Evolutionary conservation across 2,888 invertebrate species (phyloP), one percentile per base, ranked within the genome.

Genomic region (Melieria crassipennis): DNA sequence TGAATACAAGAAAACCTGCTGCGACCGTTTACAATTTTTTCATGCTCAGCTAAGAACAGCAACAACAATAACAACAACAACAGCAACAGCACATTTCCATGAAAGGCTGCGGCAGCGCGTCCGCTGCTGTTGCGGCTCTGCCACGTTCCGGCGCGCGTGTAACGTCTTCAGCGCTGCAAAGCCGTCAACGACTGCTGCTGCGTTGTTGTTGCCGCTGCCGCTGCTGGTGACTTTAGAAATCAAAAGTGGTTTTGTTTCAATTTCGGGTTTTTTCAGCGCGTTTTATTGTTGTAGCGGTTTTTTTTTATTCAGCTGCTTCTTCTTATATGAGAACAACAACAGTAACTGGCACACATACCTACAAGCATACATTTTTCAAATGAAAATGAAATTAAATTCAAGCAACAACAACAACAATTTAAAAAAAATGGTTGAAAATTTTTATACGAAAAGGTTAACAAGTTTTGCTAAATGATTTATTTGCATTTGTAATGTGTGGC

Each of bases 381-480:
- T 69, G 45, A 71, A 75, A 70, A 67, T 69, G 43, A 69, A 65
- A 68, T 70, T 68, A 64, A 69, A 70, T 60, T 66, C 55, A 66
- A 45, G 43, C 16, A 70, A 62, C 11, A 68, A 60, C 11, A 68
- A 60, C 5, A 48, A 42, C 16, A 16, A 16, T 16, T 16, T 1
- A 16, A 47, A 64, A 69, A 63, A 50, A 52, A 57, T 64, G 13
- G 30, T 48, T 43, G 45, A 67, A 62, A 62, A 71, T 43, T 57
- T 13, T 58, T 55, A 52, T 69, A 78, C 67, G 78, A 80, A 84
- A 84, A 83, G 84, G 84, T 83, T 83, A 84, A 83, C 84, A 80
- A 82, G 83, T 82, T 84, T 82, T 81, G 78, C 77, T 80, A 81
- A 78, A 80, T 81, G 80, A 80, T 81, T 82, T 80, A 82, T 83